phyloP scores from a whole-genome alignment of 2,888 invertebrate genomes.

The Phytoseiulus persimilis region DNA sequence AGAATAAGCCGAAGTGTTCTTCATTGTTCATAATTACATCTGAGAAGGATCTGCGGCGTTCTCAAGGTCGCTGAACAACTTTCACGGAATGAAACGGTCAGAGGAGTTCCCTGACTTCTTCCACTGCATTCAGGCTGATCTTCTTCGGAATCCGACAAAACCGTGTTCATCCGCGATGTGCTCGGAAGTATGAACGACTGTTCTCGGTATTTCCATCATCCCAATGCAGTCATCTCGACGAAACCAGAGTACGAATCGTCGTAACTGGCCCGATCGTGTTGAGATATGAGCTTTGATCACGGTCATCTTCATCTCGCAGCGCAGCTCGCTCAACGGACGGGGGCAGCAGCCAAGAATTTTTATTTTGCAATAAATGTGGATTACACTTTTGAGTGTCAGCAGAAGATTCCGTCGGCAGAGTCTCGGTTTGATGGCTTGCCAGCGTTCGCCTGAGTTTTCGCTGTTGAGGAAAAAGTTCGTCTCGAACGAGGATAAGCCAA shows the following conservation, averaged over 20 bases:
- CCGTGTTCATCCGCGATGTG: too few species aligned
- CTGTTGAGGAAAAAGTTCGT: not conserved
- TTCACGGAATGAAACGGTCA: too few species aligned
- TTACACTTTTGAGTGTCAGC: not conserved
- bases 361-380: not conserved
- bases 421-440: not conserved
- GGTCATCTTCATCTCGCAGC: not conserved
- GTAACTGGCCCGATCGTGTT: not conserved
- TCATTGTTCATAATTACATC: too few species aligned
- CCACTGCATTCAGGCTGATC: too few species aligned
- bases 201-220: not conserved
- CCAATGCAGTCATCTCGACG: not conserved
- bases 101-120: too few species aligned
- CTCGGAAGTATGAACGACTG: too few species aligned
- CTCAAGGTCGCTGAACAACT: too few species aligned
- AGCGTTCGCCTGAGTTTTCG: not conserved
- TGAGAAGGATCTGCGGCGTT: too few species aligned
- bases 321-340: not conserved
- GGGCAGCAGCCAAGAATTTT: not conserved
- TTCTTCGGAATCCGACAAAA: too few species aligned
- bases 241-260: not conserved
- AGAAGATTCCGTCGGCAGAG: not conserved
- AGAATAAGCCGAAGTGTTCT: too few species aligned
- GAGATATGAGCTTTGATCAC: not conserved
- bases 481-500: not conserved